A percentile compares a stretch with the other conserved stretches of the same genome.
Evolutionary conservation across 2,113 vertebrate genomes (phyloP).

Genomic region (Columba livia): DNA sequence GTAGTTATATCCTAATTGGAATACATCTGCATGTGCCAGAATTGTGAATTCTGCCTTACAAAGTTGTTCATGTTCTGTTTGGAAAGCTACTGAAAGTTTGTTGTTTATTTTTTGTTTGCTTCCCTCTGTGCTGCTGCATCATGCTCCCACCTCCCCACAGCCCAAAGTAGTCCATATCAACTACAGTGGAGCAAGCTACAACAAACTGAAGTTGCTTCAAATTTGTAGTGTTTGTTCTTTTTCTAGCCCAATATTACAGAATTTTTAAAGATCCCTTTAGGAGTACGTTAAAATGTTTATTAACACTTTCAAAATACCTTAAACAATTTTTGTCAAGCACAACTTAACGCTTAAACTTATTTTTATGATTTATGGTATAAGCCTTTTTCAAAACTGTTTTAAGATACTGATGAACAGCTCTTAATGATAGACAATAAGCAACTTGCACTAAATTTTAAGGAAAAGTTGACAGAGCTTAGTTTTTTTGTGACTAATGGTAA

Average conservation of each 20-base stretch:
- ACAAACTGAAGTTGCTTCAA: background rate
- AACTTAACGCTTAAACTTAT: background rate
- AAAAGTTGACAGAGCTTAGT: background rate
- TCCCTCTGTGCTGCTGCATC: too few relatives aligned
- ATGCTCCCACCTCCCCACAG: too few relatives aligned
- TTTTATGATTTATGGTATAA: background rate
- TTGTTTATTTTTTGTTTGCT: background rate
- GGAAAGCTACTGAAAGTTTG: background rate
- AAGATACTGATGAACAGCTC: background rate
- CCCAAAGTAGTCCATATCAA: background rate
- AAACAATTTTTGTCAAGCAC: background rate
- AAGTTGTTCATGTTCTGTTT: background rate
- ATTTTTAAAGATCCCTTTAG: background rate
- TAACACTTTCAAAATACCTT: background rate
- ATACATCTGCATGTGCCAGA: background rate
- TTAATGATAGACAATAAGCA: background rate
- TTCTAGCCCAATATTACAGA: background rate
- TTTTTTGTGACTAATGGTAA: background rate
- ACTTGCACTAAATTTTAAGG: background rate
- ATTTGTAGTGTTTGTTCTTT: background rate
- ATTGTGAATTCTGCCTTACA: background rate
- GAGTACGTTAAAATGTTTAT: fast-evolving
- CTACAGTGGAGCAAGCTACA: background rate
- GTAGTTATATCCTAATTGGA: background rate
- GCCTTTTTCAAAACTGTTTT: background rate